Percentiles rank a stretch among this genome's conserved stretches.
phyloP scores from a whole-genome alignment of 1,140 invertebrate genomes.

The Zaprionus inermis region DNA sequence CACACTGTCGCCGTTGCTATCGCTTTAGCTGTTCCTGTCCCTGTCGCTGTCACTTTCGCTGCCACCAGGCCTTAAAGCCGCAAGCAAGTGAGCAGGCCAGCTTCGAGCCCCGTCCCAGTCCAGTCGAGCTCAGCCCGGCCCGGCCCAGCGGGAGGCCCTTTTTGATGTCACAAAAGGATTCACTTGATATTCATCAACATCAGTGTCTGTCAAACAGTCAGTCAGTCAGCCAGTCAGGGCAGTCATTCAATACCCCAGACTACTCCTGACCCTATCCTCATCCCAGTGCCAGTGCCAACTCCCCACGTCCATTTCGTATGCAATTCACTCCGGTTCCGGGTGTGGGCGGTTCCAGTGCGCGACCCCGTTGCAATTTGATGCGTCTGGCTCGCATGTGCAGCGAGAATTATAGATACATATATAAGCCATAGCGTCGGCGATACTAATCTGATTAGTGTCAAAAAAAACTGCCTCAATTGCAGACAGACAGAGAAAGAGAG shows the following conservation, averaged over 20 bases:
- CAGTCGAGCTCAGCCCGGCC: background rate
- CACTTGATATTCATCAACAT: slow-evolving; percentile 84
- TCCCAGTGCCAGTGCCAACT: slow-evolving; percentile 32
- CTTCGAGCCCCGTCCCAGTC: slow-evolving; percentile 1
- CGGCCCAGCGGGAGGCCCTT: slow-evolving; percentile 74
- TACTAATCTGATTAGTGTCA: slow-evolving; percentile 84
- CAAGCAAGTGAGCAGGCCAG: slow-evolving; percentile 11
- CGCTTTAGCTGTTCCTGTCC: slow-evolving; percentile 10
- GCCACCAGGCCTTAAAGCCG: slow-evolving; percentile 58
- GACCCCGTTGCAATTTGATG: slow-evolving; percentile 77
- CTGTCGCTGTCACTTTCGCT: slow-evolving; percentile 59
- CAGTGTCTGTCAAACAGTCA: slow-evolving; percentile 82
- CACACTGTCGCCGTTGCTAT: slow-evolving; percentile 26
- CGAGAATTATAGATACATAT: slow-evolving; percentile 50
- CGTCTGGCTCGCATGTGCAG: slow-evolving; percentile 56
- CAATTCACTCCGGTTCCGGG: background rate
- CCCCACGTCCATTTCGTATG: slow-evolving; percentile 64
- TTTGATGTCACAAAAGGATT: slow-evolving; percentile 84
- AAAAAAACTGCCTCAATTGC: slow-evolving; percentile 62
- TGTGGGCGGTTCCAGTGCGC: slow-evolving; percentile 6
- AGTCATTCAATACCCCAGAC: slow-evolving; percentile 73
- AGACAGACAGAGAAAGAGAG: slow-evolving; percentile 31
- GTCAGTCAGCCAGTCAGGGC: slow-evolving; percentile 41
- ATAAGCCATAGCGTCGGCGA: slow-evolving; percentile 73
- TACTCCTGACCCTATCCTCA: slow-evolving; percentile 12